Evolutionary conservation across 2,888 invertebrate species (phyloP), one percentile per base, ranked within the genome.

Genomic region (Acleris cristana): DNA sequence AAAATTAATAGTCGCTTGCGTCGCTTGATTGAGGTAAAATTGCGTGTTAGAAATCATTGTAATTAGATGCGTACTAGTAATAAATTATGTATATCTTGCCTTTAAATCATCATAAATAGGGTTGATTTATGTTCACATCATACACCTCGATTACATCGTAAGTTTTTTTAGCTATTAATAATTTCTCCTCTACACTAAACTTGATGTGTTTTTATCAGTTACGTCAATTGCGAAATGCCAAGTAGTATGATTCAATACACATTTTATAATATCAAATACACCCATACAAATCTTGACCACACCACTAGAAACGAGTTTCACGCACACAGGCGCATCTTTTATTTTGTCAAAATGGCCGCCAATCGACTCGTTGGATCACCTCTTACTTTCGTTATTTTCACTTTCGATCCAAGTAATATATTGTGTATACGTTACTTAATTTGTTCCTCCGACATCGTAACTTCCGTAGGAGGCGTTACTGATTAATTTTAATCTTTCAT

Each of bases 341-440:
- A 78, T 81, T 84, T 82, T 77, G 79, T 77, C 78, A 82, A 85
- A 77, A 86, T 83, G 82, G 83, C 81, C 74, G 79, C 78, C 71
- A 71, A 77, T 79, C 75, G 76, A 76, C 77, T 78, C 76, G 77
- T 73, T 74, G 74, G 79, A 81, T 78, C 77, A 73, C 87, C 84
- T 84, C 80, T 88, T 87, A 88, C 88, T 88, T 88, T 88, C 88
- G 79, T 81, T 85, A 83, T 81, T 88, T 88, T 88, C 88, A 88
- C 92, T 92, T 92, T 92, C 91, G 79, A 86, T 83, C 71, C 77
- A 77, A 83, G 83, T 82, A 83, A 86, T 83, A 82, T 77, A 77
- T 77, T 77, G 74, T 80, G 76, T 74, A 77, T 85, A 81, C 73
- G 81, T 86, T 83, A 84, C 78, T 81, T 83, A 83, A 86, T 87